Base-by-base conservation (phyloP, 2,888 invertebrate species). In the Platypus cylindrus region DNA sequence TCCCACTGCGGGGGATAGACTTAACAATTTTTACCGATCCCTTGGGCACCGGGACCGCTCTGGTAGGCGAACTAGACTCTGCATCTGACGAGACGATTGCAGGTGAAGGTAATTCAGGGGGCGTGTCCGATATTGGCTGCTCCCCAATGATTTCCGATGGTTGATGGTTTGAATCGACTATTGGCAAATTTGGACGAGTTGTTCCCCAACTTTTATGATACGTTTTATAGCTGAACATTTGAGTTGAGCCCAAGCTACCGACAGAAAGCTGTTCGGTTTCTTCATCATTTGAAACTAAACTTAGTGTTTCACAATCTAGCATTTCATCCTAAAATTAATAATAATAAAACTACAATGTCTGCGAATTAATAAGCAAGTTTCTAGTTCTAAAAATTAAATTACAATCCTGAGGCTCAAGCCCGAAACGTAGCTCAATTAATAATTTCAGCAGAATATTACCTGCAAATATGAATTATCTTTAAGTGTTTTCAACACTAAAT, bases 211-310 rank as follows among this genome's bases (percentile, higher is more conserved):
- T 62, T 55, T 65, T 68, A 25, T 71, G 70, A 55, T 71, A 72
- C 1, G 72, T 71, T 60, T 68, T 67, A 63, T 71, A 68, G 47
- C 69, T 68, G n/a, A n/a, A n/a, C n/a, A n/a, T n/a, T n/a, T n/a
- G n/a, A n/a, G n/a, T n/a, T n/a, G n/a, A n/a, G n/a, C n/a, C n/a
- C 2, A 69, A 63, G 36, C 72, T 67, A 51, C 68, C 65, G 7
- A 68, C 64, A 34, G 71, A 67, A 53, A 69, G 71, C 14, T 69
- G 65, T 53, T 79, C 78, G 14, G 75, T 75, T 47, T 78, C 78
- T 34, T 78, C 78, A 39, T 79, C 80, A 48, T 78, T 77, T 33
- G 79, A 78, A 2, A 79, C 78, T 25, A 75, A 55, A 52, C 79
- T 81, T 43, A 82, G 51, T 0, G 73, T 75, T 53, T 75, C 75